These are phyloP conservation scores for Drosophila santomea DNA, from an alignment of 1,140 invertebrate genomes.

Conservation along the genomic window DNA sequence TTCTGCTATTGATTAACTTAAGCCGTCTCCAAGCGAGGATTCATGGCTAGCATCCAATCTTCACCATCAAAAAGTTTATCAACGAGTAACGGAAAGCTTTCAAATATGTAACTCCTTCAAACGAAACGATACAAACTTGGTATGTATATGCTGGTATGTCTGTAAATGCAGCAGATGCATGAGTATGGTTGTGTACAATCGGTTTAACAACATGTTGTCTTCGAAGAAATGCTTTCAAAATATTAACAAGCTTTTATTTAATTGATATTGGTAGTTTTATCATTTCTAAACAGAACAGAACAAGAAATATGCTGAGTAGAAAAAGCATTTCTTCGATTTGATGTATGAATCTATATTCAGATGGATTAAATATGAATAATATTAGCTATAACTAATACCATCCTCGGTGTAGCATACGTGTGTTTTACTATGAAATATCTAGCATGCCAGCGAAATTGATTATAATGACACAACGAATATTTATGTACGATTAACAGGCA, in stretches of 20 bases:
- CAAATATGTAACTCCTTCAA: constrained; percentile 26
- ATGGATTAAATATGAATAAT: background rate
- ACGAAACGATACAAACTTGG: constrained; percentile 16
- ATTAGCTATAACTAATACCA: background rate
- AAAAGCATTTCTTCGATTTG: too few species aligned
- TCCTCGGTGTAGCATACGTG: background rate
- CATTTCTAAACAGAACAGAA: too few species aligned
- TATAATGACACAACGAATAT: background rate
- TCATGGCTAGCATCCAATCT: constrained; percentile 30
- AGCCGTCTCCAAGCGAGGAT: constrained; percentile 55
- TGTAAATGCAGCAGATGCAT: constrained; percentile 19
- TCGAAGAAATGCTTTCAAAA: background rate
- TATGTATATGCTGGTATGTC: constrained; percentile 20
- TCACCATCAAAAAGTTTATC: constrained; percentile 34
- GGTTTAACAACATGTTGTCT: background rate
- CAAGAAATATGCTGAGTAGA: background rate
- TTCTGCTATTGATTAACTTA: constrained; percentile 48
- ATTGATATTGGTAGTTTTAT: too few species aligned
- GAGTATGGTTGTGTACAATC: constrained; percentile 8
- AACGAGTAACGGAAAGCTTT: constrained; percentile 44
- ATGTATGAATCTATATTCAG: background rate
- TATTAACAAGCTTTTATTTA: background rate
- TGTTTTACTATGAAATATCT: constrained; percentile 1
- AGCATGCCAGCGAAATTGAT: constrained; percentile 32
- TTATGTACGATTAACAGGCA: constrained; percentile 9